Percentiles rank a stretch among this genome's conserved stretches.
Conservation (phyloP, 2,797 vertebrate genomes). For the Salarias fasciatus region DNA sequence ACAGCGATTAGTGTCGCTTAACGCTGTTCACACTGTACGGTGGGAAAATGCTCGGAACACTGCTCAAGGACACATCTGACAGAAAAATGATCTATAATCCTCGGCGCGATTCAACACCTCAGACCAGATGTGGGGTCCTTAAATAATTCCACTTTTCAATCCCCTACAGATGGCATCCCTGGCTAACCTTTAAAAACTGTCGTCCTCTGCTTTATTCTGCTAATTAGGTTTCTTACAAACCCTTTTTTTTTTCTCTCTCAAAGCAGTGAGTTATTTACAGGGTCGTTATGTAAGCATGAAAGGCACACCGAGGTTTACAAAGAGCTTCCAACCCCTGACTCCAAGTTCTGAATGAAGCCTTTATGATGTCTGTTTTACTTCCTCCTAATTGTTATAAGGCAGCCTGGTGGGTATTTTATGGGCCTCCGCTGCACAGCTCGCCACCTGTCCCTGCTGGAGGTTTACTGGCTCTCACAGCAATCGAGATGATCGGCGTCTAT, state of each 20-base stretch:
- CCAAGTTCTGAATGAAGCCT: slow-evolving; percentile 12
- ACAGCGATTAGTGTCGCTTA: too few species aligned
- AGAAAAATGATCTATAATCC: not conserved
- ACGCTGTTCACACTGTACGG: too few species aligned
- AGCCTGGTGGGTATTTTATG: slow-evolving; percentile 53
- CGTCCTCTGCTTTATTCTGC: not conserved
- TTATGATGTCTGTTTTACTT: slow-evolving; percentile 54
- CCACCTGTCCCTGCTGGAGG: slow-evolving; percentile 52
- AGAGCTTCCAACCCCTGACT: slow-evolving; percentile 6
- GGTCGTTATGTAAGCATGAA: slow-evolving; percentile 7
- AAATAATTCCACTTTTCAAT: slow-evolving; percentile 17
- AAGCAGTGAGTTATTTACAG: slow-evolving; percentile 15
- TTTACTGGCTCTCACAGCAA: slow-evolving; percentile 51
- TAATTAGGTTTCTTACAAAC: not conserved
- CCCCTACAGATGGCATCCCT: not conserved
- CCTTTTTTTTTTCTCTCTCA: slow-evolving; percentile 4
- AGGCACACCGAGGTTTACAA: slow-evolving; percentile 25
- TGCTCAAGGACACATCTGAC: slow-evolving; percentile 4
- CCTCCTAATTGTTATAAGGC: slow-evolving; percentile 55
- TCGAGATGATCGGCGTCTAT: slow-evolving; percentile 62
- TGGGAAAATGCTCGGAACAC: not conserved
- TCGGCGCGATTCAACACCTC: not conserved
- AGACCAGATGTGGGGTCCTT: slow-evolving; percentile 1
- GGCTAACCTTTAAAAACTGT: slow-evolving; percentile 11
- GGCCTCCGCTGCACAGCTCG: slow-evolving; percentile 33